phyloP scores from a whole-genome alignment of 2,113 vertebrate species.

The Columbina picui region DNA sequence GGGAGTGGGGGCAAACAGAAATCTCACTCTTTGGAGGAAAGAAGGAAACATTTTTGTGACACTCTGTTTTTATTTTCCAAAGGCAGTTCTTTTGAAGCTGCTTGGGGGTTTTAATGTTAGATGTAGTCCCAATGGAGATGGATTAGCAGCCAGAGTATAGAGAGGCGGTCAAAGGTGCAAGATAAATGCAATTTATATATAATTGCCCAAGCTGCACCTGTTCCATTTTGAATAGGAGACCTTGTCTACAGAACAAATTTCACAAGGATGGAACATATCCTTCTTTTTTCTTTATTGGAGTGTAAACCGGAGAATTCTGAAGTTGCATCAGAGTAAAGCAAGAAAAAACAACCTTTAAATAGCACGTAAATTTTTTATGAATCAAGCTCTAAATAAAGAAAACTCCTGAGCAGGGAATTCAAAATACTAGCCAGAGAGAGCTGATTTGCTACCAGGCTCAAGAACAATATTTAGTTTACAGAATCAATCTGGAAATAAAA shows the following conservation, averaged over 20 bases:
- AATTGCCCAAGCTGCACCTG: conserved; percentile 66
- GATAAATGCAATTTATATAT: conserved; percentile 70
- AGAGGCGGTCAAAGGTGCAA: conserved; percentile 54
- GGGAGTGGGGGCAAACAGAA: background rate
- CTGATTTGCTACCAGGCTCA: conserved; percentile 67
- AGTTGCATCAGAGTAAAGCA: conserved; percentile 51
- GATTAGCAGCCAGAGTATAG: conserved; percentile 56
- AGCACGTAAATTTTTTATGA: conserved; percentile 73
- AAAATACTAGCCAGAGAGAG: conserved; percentile 59
- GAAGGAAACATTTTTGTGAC: conserved; percentile 43
- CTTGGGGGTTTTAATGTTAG: conserved; percentile 41
- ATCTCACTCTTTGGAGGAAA: background rate
- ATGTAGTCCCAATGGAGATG: conserved; percentile 44
- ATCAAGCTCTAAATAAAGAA: conserved; percentile 73
- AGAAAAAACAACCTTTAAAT: conserved; percentile 68
- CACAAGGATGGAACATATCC: conserved; percentile 13
- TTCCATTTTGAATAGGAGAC: conserved; percentile 48
- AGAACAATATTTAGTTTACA: conserved; percentile 74
- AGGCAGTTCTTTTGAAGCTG: conserved; percentile 49
- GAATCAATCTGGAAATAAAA: conserved; percentile 73
- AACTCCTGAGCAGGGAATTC: conserved; percentile 69
- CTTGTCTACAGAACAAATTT: conserved; percentile 29
- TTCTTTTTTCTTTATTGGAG: conserved; percentile 31
- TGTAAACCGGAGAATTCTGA: conserved; percentile 61
- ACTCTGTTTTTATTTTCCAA: conserved; percentile 29